Evolutionary conservation across 2,888 invertebrate species (phyloP), one percentile per base, ranked within the genome.

Genomic region (Agonopterix heracliana): DNA sequence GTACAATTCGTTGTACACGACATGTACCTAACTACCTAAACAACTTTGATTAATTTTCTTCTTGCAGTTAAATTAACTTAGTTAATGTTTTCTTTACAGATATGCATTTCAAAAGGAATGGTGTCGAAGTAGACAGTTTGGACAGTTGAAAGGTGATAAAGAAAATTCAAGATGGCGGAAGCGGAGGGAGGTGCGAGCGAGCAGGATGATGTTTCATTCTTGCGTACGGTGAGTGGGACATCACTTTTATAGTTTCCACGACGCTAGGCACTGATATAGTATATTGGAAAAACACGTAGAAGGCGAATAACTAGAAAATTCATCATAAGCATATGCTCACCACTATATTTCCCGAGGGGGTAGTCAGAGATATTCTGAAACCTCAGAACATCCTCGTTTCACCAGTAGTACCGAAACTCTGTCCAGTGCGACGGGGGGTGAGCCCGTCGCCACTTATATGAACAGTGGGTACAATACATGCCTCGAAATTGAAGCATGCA

Each of bases 201-300:
- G 90, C 98, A 98, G 90, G 99, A 99, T 94, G 99, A 99, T 93
- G 98, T 99, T 89, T 99, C 98, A 85, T 99, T 99, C 91, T 93
- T 99, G 74, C 94, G 99, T 75, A 99, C 99, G 93, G 98, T 99
- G 86, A 94, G 96, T 78, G 7, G 3, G 9, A n/a, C 38, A n/a
- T 38, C 38, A 38, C 38, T 38, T n/a, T 38, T 38, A n/a, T 38
- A 10, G n/a, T 26, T 26, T 38, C 38, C 38, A 9, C 38, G 1
- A 38, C 9, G 38, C 3, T 38, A 10, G n/a, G 9, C 38, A 38
- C 10, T n/a, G 38, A n/a, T 38, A 38, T 10, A n/a, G n/a, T n/a
- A 9, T 10, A 3, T 38, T 38, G 4, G 38, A 38, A 38, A 38
- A n/a, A 38, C 38, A 38, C 38, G n/a, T 10, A 35, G 9, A 9